A percentile compares a stretch with the other conserved stretches of the same genome.
These are phyloP conservation scores for Drosophila orena DNA, from an alignment of 1,140 invertebrate genomes.

Conservation along the genomic window DNA sequence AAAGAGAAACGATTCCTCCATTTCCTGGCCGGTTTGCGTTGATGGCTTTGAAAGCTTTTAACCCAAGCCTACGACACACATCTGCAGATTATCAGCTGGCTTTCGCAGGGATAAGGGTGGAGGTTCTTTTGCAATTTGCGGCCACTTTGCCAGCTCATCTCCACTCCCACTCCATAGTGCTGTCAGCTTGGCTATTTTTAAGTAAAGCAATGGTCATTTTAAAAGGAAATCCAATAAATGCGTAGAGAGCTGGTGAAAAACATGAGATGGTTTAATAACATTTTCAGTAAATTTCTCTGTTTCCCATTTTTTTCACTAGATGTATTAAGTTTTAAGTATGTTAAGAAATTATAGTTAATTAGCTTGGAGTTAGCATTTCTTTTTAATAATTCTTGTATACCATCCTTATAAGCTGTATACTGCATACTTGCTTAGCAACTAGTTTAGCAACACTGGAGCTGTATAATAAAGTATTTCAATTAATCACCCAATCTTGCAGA, in stretches of 20 bases:
- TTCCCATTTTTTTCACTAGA: too few relatives aligned
- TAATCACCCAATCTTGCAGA: constrained; percentile 35
- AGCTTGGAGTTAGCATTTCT: too few relatives aligned
- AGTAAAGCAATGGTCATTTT: not conserved
- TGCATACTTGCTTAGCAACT: not conserved
- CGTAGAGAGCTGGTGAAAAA: too few relatives aligned
- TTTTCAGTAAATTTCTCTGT: too few relatives aligned
- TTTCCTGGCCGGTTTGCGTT: constrained; percentile 72
- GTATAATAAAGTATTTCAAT: not conserved
- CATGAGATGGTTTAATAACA: too few relatives aligned
- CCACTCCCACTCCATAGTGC: constrained; percentile 11
- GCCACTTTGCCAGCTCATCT: constrained; percentile 57
- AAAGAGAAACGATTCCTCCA: constrained; percentile 62
- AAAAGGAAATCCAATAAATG: not conserved
- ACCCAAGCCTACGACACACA: constrained; percentile 60
- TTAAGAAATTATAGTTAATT: too few relatives aligned
- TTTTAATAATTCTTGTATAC: too few relatives aligned
- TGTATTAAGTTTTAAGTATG: too few relatives aligned
- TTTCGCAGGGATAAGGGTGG: constrained; percentile 21
- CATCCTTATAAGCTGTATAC: too few relatives aligned
- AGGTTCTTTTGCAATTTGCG: constrained; percentile 63
- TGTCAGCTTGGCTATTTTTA: constrained; percentile 8
- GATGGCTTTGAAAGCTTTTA: constrained; percentile 79
- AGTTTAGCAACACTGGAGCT: not conserved
- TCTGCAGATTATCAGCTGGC: constrained; percentile 68